Percentiles rank a stretch among this genome's conserved stretches.
phyloP scores from a whole-genome alignment of 2,113 vertebrate species.

The Emydura subglobosa region DNA sequence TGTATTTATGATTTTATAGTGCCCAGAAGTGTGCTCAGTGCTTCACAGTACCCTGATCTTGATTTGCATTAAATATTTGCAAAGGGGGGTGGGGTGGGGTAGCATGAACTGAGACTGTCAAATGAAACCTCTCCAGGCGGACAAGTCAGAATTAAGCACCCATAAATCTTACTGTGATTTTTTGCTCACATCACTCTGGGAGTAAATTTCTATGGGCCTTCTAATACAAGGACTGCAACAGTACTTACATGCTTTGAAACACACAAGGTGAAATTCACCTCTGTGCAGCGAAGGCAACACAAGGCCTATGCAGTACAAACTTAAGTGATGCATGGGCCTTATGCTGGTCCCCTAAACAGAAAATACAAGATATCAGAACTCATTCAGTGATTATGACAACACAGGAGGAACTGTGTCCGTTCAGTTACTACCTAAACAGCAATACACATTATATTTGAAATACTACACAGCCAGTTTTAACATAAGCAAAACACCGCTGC shows the following conservation, averaged over 20 bases:
- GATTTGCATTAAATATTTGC: not conserved
- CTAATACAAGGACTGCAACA: not conserved
- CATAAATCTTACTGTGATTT: not conserved
- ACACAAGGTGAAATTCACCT: accelerated
- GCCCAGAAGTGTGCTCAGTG: not conserved
- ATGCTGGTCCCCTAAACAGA: not conserved
- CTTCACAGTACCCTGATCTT: not conserved
- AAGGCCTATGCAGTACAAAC: accelerated
- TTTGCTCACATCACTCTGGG: not conserved
- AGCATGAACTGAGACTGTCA: not conserved
- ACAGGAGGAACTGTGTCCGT: not conserved
- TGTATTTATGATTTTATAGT: not conserved
- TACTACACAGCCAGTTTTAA: accelerated
- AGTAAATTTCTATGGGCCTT: not conserved
- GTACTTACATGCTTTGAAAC: accelerated
- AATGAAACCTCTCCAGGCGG: not conserved
- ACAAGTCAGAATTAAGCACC: not conserved
- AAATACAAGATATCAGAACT: accelerated
- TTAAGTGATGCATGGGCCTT: not conserved
- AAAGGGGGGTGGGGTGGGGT: not conserved
- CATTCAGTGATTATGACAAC: not conserved
- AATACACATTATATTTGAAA: not conserved
- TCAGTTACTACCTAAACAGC: not conserved
- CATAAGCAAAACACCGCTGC: not conserved
- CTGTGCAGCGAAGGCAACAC: not conserved